Evolutionary conservation across 2,888 invertebrate species (phyloP), one percentile per base, ranked within the genome.

Genomic region (Dasysyrphus tricinctus): DNA sequence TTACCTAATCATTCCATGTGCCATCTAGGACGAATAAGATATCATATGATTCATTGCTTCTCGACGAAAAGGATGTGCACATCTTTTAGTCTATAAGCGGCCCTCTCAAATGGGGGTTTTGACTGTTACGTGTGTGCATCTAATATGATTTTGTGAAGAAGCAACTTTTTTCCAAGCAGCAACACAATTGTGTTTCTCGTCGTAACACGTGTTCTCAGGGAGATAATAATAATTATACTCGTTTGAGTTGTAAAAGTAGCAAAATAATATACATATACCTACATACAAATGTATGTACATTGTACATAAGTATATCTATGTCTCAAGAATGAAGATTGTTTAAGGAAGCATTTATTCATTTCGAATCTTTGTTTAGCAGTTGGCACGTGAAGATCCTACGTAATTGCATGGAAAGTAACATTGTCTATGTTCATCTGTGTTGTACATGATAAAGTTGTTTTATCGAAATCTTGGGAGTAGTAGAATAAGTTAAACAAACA

Each of bases 1-100:
- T 73, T 82, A 73, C 72, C 67, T 82, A 82, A 82, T 78, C 67
- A 78, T 78, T 78, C 67, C 82, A 82, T 73, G 82, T 78, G 78
- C 82, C 51, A 59, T 24, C 24, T 9, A 39, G 39, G 37, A 67
- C 49, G 77, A 73, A 19, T 49, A 24, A 59, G 78, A 82, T 82
- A 82, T 78, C 73, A 67, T 78, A 78, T 78, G 82, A 82, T 82
- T 82, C 78, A 82, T 82, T 82, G 73, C 67, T 49, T 34, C 44
- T 42, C 2, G 24, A 14, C 39, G 19, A 14, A 49, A 73, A 51
- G 24, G 49, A 67, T 59, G 72, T 77, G 73, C 57, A 73, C 63
- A 72, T 65, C 49, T 7, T 54, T 54, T 7, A 56, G 57, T 49
- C 56, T 39, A 39, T 37, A 54, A 70, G 63, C 19, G 39, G 11